A percentile compares a stretch with the other conserved stretches of the same genome.
phyloP scores from a whole-genome alignment of 2,888 invertebrate genomes.

The Pharmacophagus antenor region DNA sequence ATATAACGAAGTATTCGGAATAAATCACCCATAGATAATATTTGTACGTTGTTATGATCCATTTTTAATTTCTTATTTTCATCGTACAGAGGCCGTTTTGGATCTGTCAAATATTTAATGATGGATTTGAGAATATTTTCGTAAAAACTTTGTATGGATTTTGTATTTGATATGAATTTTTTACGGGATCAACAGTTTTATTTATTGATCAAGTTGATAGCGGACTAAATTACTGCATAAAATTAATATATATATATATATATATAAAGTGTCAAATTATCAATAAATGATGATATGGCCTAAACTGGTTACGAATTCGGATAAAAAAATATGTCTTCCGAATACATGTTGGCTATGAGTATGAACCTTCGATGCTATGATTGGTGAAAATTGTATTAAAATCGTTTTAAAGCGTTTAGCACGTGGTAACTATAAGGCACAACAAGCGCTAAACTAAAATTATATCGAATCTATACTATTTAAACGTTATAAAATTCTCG shows the following conservation, averaged over 20 bases:
- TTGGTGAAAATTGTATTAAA: slow-evolving; percentile 5
- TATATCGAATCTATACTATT: slow-evolving; percentile 16
- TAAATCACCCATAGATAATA: slow-evolving; percentile 31
- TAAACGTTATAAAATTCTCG: slow-evolving; percentile 20
- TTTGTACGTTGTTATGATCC: slow-evolving; percentile 26
- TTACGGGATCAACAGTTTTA: slow-evolving; percentile 4
- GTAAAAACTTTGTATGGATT: slow-evolving; percentile 26
- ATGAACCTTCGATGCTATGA: background rate
- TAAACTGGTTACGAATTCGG: slow-evolving; percentile 24
- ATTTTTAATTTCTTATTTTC: slow-evolving; percentile 15
- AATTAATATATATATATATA: background rate
- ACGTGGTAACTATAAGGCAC: slow-evolving; percentile 8
- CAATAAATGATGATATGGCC: slow-evolving; percentile 15
- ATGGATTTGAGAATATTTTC: slow-evolving; percentile 30
- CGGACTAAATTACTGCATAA: background rate
- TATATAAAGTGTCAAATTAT: background rate
- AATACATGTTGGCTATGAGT: slow-evolving; percentile 25
- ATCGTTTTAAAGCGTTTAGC: background rate
- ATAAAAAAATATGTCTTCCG: slow-evolving; percentile 24
- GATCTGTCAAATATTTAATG: slow-evolving; percentile 15
- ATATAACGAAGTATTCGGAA: slow-evolving; percentile 40
- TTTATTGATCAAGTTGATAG: slow-evolving; percentile 17
- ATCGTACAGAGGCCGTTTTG: slow-evolving; percentile 5
- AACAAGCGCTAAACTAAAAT: background rate
- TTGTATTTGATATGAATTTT: slow-evolving; percentile 23